Percentiles rank a stretch among this genome's conserved stretches.
phyloP scores from a whole-genome alignment of 2,888 invertebrate species.

The Periphyllus acericola region DNA sequence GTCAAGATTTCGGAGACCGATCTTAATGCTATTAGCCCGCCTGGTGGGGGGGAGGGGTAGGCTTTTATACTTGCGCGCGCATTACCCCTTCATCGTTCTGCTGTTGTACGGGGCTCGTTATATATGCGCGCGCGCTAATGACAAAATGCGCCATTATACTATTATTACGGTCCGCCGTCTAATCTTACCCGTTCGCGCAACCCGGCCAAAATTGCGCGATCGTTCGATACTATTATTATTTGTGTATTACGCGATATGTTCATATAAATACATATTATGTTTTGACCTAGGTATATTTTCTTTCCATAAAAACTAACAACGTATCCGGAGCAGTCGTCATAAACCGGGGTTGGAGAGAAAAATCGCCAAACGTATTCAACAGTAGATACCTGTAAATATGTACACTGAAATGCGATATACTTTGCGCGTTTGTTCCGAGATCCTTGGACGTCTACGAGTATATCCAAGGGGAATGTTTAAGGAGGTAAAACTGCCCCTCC shows the following conservation, averaged over 20 bases:
- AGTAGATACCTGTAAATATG: no score
- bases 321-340: background rate
- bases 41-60: background rate
- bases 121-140: background rate
- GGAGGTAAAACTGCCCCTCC: no score
- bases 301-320: background rate
- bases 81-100: background rate
- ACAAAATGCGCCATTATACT: background rate
- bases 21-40: background rate
- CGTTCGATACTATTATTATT: constrained; percentile 3
- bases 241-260: background rate
- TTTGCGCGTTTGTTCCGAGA: background rate
- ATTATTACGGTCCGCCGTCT: background rate
- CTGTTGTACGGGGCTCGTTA: background rate
- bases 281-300: background rate
- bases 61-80: background rate
- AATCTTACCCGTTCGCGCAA: background rate
- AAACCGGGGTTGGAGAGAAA: no score
- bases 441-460: background rate
- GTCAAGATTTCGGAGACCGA: background rate
- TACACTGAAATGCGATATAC: background rate
- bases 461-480: no score
- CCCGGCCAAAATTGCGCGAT: background rate
- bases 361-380: no score
- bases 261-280: background rate